Percentiles rank a stretch among this genome's conserved stretches.
phyloP scores from a whole-genome alignment of 64 coral and sea anemone species.

The Montipora cactus region DNA sequence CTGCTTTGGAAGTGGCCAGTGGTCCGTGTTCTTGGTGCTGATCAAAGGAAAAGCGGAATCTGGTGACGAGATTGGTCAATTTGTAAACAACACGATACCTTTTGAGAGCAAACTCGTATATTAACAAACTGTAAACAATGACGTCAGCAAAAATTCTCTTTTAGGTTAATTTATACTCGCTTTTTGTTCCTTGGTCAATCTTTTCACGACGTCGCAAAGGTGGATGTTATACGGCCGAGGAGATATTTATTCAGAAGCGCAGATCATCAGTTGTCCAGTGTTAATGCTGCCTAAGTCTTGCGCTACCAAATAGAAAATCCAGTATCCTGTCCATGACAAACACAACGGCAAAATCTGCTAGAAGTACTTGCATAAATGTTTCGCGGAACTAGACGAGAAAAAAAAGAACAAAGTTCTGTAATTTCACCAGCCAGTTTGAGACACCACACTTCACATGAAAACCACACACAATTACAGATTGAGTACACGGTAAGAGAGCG shows the following conservation, averaged over 20 bases:
- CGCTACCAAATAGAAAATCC: constrained; percentile 79
- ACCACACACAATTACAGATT: too few species aligned
- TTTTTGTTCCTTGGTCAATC: not conserved
- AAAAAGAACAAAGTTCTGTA: not conserved
- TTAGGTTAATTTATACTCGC: not conserved
- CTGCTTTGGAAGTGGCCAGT: too few species aligned
- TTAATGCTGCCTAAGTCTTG: constrained; percentile 61
- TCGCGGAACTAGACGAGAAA: constrained; percentile 80
- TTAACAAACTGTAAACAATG: too few species aligned
- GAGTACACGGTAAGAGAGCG: too few species aligned
- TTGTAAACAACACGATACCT: too few species aligned
- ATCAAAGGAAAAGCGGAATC: too few species aligned
- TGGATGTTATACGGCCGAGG: not conserved
- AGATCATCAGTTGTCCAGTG: not conserved
- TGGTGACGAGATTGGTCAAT: too few species aligned
- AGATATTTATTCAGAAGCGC: not conserved
- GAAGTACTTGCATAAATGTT: constrained; percentile 70
- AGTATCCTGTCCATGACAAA: constrained; percentile 85
- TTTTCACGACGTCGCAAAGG: not conserved
- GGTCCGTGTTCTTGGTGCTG: too few species aligned
- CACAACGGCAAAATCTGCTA: constrained; percentile 70
- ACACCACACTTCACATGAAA: too few species aligned
- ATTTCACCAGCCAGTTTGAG: too few species aligned
- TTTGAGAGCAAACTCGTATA: too few species aligned
- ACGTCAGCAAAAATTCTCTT: too few species aligned